These are phyloP conservation scores for Cossypha dichroa DNA, from an alignment of 2,797 vertebrate genomes.

Conservation along the genomic window DNA sequence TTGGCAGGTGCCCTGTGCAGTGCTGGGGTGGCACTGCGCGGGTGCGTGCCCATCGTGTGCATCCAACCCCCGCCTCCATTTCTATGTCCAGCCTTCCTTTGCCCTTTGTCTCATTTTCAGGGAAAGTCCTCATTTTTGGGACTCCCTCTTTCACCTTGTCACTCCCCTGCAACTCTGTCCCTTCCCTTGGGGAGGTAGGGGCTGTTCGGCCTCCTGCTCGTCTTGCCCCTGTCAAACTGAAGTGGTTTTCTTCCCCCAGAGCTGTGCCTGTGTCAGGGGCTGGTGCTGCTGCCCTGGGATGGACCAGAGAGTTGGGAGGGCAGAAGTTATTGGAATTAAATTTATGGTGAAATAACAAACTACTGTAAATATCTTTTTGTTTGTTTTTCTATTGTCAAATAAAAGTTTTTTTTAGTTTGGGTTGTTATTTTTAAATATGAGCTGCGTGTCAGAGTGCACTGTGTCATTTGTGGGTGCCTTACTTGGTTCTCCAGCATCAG, in stretches of 20 bases:
- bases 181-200: background rate
- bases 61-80: background rate
- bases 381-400: slow-evolving; percentile 75
- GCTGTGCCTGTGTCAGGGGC: slow-evolving; percentile 24
- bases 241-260: background rate
- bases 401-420: slow-evolving; percentile 55
- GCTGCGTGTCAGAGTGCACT: background rate
- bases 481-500: background rate
- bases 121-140: background rate
- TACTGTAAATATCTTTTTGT: slow-evolving; percentile 78
- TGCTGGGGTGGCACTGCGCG: accelerated
- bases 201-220: background rate
- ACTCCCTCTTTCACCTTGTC: background rate
- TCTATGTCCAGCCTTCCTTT: background rate
- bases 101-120: background rate
- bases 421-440: background rate
- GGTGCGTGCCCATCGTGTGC: accelerated
- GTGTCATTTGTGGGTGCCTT: background rate
- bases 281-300: background rate
- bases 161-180: background rate
- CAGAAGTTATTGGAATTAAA: slow-evolving; percentile 31
- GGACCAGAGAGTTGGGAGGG: background rate
- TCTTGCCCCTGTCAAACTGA: background rate
- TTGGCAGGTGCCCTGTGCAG: background rate
- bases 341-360: slow-evolving; percentile 67